phyloP scores from a whole-genome alignment of 2,113 vertebrate genomes.

The Grallaria varia region DNA sequence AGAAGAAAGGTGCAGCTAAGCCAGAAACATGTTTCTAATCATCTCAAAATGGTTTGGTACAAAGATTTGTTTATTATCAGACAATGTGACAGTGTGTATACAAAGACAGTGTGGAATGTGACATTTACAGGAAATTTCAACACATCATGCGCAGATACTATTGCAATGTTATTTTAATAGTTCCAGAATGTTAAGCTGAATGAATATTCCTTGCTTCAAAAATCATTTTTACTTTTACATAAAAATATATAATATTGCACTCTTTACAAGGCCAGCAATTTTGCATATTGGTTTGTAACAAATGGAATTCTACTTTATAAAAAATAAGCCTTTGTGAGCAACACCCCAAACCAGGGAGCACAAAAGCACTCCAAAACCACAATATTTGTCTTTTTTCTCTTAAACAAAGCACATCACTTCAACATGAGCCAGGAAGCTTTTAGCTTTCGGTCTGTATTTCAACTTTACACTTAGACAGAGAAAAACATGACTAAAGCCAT shows the following conservation, averaged over 20 bases:
- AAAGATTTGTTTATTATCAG: conserved; percentile 71
- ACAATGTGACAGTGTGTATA: conserved; percentile 60
- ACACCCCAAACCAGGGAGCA: conserved; percentile 45
- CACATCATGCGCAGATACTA: conserved; percentile 62
- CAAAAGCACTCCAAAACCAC: conserved; percentile 46
- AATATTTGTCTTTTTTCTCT: conserved; percentile 14
- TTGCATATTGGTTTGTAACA: conserved; percentile 73
- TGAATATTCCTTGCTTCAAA: conserved; percentile 74
- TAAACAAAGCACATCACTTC: conserved; percentile 62
- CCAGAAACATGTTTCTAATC: background rate
- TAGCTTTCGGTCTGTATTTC: conserved; percentile 23
- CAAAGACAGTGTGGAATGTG: conserved; percentile 55
- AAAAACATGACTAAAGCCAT: background rate
- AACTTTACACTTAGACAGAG: conserved; percentile 4
- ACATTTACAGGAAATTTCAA: conserved; percentile 59
- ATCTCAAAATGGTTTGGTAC: background rate
- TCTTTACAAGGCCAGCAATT: conserved; percentile 72
- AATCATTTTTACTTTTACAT: conserved; percentile 68
- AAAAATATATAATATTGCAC: conserved; percentile 82
- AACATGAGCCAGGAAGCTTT: conserved; percentile 47
- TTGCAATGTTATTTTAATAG: conserved; percentile 51
- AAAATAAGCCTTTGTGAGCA: conserved; percentile 66
- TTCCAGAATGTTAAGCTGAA: conserved; percentile 70
- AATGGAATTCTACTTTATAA: conserved; percentile 63
- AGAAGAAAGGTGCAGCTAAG: background rate